Evolutionary conservation across 23 tunicate genomes (phyloP).

Genomic region (Trididemnum miniatum): DNA sequence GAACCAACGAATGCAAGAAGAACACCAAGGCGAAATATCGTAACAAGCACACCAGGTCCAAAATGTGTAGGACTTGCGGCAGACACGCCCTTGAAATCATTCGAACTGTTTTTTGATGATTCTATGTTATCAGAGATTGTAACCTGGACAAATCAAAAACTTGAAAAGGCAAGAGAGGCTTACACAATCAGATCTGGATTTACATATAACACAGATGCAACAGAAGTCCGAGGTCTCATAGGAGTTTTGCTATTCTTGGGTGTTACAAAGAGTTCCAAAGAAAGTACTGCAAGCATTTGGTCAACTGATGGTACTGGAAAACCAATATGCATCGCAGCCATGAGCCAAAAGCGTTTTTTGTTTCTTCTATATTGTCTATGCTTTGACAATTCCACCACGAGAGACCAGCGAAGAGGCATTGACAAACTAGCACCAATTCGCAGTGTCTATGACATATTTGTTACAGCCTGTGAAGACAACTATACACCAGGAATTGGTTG

Average conservation of each 20-base stretch:
- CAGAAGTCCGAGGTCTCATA: conserved; percentile 30
- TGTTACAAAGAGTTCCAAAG: conserved; percentile 20
- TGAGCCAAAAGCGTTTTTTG: conserved; percentile 6
- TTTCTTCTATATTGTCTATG: conserved; percentile 25
- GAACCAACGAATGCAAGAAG: conserved; percentile 12
- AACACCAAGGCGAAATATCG: conserved; percentile 30
- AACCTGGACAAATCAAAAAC: conserved; percentile 24
- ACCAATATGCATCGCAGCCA: conserved; percentile 4
- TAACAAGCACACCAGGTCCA: conserved; percentile 17
- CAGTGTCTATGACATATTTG: conserved; percentile 3
- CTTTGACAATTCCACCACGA: conserved; percentile 12
- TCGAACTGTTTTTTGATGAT: conserved; percentile 21
- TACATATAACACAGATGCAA: conserved; percentile 3
- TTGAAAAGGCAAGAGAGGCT: conserved; percentile 18
- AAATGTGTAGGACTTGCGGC: conserved; percentile 2
- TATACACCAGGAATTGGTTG: conserved; percentile 12
- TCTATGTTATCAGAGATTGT: conserved; percentile 10
- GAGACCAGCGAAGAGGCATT: background rate
- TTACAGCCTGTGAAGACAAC: conserved; percentile 8
- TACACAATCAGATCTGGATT: conserved; percentile 12
- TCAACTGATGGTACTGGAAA: conserved; percentile 25
- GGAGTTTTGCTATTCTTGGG: conserved; percentile 27
- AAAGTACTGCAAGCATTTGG: conserved; percentile 4
- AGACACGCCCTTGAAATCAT: conserved; percentile 20
- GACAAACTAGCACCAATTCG: conserved; percentile 28